Base-by-base conservation (phyloP, 92 coral and sea anemone species). In the Pocillopora meandrina region DNA sequence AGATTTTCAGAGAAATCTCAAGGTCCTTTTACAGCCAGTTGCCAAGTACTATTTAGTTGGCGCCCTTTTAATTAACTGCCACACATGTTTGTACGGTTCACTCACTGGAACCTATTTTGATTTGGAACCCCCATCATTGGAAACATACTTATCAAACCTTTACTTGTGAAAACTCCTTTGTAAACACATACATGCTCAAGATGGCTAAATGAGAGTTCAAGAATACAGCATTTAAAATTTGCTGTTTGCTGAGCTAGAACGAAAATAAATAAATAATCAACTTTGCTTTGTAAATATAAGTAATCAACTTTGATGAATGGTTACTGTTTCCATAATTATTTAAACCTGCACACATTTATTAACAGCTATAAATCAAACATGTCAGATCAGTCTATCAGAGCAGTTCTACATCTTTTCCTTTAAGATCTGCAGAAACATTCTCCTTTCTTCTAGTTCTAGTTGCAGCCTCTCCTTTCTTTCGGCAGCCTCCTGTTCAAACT, bases 401-500 rank as follows among this genome's bases (percentile, higher is more conserved):
- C 62, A 65, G 84, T 64, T 65, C 67, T 71, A 82, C 55, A 82
- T 20, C 75, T 72, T 82, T n/a, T 71, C 79, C 65, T 82, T 82
- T 71, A 82, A 71, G 26, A 82, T 2, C 63, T 69, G 65, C 16
- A 82, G 69, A 71, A 71, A 71, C 78, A 82, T 14, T 59, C 71
- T 82, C 65, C 70, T 71, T 82, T 82, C 86, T 34, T 82, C 78
- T 17, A 82, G 86, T 71, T 82, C 86, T 31, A 82, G 58, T 57
- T 82, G 23, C 63, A 82, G 65, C 52, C 47, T 82, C 65, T 66
- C 82, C 19, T 63, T 69, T 76, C 83, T 82, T 75, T 82, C 87
- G 57, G 80, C 75, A 63, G 56, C 57, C 71, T 82, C 87, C 17
- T 65, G 34, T 61, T 82, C 82, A 82, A 72, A 82, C 78, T 66